Evolutionary conservation across 2,113 vertebrate species (phyloP).

Genomic region (Sitta europaea): DNA sequence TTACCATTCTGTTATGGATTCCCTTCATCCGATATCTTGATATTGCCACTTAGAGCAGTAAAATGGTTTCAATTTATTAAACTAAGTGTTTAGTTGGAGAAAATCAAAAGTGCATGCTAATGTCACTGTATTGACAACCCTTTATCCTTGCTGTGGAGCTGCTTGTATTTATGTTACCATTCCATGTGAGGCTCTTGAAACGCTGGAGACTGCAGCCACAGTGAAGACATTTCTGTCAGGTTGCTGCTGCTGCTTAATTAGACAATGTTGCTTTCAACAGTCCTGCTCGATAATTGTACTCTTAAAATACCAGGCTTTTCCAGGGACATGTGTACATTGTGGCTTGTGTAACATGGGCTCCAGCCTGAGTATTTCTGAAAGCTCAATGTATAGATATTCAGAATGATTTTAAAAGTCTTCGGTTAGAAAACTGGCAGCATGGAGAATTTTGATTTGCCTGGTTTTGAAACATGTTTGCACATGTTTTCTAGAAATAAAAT

Average conservation of each 20-base stretch:
- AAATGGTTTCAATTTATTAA: conserved; percentile 42
- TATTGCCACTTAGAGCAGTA: background rate
- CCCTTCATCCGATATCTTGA: background rate
- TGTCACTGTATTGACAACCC: conserved; percentile 36
- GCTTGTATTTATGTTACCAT: background rate
- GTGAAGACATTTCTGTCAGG: conserved; percentile 37
- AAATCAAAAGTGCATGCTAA: conserved; percentile 46
- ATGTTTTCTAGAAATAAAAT: background rate
- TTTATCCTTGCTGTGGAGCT: background rate
- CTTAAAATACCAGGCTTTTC: conserved; percentile 5
- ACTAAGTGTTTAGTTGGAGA: conserved; percentile 26
- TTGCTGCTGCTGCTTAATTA: conserved; percentile 32
- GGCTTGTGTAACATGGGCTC: background rate
- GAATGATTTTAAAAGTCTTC: background rate
- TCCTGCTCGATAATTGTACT: background rate
- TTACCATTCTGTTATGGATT: background rate
- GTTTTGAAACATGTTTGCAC: background rate
- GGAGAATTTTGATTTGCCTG: background rate
- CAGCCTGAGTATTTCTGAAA: background rate
- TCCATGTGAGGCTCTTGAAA: background rate
- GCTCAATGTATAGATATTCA: background rate
- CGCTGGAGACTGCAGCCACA: background rate
- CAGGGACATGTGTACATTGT: background rate
- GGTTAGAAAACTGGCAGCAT: background rate
- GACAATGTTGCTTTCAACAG: background rate